Conservation (phyloP, 2,113 vertebrate species). For the Anguilla japonica region DNA sequence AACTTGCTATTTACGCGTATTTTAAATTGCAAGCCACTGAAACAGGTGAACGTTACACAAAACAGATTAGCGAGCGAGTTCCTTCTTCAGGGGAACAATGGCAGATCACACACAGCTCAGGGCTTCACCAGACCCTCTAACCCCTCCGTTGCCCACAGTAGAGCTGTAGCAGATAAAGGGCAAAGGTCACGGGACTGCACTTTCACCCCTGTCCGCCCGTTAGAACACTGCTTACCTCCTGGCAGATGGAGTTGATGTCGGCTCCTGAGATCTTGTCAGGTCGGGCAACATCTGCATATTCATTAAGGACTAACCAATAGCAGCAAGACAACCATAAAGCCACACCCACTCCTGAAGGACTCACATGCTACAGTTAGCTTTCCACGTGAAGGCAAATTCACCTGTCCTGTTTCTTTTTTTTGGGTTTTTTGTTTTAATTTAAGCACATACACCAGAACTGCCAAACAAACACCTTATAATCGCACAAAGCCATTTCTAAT, state of each 20-base stretch:
- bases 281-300: conserved; percentile 80
- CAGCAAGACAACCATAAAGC: neutral
- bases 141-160: no score
- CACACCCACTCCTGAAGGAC: neutral
- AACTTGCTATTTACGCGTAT: no score
- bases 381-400: neutral
- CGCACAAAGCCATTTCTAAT: neutral
- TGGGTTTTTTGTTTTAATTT: no score
- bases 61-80: no score
- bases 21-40: no score
- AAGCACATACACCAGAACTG: neutral
- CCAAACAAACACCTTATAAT: neutral
- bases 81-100: no score
- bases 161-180: no score
- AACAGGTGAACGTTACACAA: no score
- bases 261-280: conserved; percentile 94
- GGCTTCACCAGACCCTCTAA: no score
- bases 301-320: conserved; percentile 65
- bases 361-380: neutral
- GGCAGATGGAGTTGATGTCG: conserved; percentile 94
- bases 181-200: no score
- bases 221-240: conserved; percentile 75
- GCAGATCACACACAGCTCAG: no score
- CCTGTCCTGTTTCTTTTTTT: neutral
- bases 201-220: no score